Conservation (phyloP, 2,797 vertebrate species). For the Gadopsis marmoratus region DNA sequence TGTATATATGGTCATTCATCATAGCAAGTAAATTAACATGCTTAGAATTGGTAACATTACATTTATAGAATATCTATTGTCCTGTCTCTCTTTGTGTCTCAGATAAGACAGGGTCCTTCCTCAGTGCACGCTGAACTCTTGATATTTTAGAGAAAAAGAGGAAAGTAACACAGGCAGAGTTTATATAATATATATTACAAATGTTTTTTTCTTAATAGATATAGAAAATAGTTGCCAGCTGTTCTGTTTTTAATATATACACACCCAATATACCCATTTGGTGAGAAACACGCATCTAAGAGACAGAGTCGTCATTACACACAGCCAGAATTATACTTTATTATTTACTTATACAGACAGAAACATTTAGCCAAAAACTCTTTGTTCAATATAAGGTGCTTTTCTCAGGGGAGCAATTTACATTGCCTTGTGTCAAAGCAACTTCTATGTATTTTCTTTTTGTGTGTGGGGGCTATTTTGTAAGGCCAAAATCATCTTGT, state of each 20-base stretch:
- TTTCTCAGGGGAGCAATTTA: slow-evolving; percentile 12
- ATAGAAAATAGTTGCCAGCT: background rate
- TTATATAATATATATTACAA: background rate
- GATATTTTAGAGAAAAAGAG: background rate
- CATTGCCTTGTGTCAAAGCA: background rate
- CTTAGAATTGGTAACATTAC: background rate
- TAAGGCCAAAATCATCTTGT: background rate
- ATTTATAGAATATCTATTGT: background rate
- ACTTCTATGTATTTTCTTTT: background rate
- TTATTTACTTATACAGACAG: background rate
- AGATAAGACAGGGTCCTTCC: background rate
- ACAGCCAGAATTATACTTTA: background rate
- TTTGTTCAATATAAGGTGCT: background rate
- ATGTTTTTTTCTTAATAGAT: background rate
- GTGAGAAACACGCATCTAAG: too few relatives aligned
- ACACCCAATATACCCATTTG: too few relatives aligned
- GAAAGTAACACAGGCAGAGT: background rate
- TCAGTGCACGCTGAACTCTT: background rate
- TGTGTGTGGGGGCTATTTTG: background rate
- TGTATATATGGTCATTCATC: background rate
- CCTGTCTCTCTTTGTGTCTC: background rate
- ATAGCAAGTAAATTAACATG: background rate
- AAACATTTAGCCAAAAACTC: background rate
- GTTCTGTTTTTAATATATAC: too few relatives aligned
- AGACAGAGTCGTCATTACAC: too few relatives aligned